These are phyloP conservation scores for Musca vetustissima DNA, from an alignment of 1,140 invertebrate genomes.

Conservation along the genomic window DNA sequence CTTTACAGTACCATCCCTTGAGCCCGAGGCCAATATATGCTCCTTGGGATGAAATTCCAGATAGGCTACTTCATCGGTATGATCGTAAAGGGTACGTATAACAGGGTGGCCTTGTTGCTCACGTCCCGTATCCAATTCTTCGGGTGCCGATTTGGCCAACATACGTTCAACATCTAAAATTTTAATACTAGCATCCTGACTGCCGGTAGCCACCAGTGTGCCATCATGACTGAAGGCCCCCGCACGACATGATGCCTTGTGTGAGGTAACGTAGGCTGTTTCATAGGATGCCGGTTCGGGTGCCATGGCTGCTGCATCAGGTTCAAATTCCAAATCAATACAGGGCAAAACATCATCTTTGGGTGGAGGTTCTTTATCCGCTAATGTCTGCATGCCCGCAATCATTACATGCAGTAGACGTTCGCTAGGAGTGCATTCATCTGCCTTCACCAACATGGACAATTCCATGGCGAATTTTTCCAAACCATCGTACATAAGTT, in stretches of 20 bases:
- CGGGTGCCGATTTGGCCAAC: slow-evolving; percentile 90
- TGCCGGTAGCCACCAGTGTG: slow-evolving; percentile 95
- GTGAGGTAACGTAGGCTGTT: slow-evolving; percentile 97
- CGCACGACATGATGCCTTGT: slow-evolving; percentile 93
- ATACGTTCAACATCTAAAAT: slow-evolving; percentile 97
- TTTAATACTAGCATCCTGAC: slow-evolving; percentile 97
- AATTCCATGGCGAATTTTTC: slow-evolving; percentile 84
- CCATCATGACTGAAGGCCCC: slow-evolving; percentile 95
- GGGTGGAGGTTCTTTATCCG: slow-evolving; percentile 65
- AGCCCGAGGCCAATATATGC: slow-evolving; percentile 91
- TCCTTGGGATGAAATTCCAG: slow-evolving; percentile 95
- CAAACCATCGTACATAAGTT: slow-evolving; percentile 91
- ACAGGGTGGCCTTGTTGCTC: slow-evolving; percentile 95
- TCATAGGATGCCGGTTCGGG: slow-evolving; percentile 95
- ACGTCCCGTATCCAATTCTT: slow-evolving; percentile 75
- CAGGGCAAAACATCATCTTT: slow-evolving; percentile 80
- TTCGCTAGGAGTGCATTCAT: slow-evolving; percentile 94
- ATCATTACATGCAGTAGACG: slow-evolving; percentile 83
- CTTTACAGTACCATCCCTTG: slow-evolving; percentile 90
- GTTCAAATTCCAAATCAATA: slow-evolving; percentile 93
- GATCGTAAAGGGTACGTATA: slow-evolving; percentile 97
- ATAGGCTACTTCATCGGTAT: slow-evolving; percentile 95
- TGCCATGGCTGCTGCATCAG: slow-evolving; percentile 84
- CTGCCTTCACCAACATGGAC: slow-evolving; percentile 78
- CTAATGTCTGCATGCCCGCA: slow-evolving; percentile 84